Conservation (phyloP, 2,888 invertebrate genomes). For the Agrochola macilenta region DNA sequence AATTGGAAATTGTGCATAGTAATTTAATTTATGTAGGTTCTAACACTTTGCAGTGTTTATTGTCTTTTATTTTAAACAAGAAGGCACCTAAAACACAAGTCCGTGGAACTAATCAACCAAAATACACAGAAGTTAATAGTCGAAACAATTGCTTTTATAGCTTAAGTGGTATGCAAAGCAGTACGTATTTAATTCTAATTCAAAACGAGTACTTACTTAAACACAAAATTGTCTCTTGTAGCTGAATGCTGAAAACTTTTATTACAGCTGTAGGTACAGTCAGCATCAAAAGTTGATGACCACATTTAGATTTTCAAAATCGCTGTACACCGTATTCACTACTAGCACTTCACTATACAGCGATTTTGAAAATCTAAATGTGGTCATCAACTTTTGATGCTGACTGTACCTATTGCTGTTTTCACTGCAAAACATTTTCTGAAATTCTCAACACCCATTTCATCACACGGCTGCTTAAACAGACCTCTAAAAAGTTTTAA, state of each 20-base stretch:
- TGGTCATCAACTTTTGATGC: too few relatives aligned
- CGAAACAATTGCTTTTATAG: constrained; percentile 41
- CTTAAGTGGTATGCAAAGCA: constrained; percentile 50
- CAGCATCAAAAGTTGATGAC: too few relatives aligned
- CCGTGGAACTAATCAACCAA: constrained; percentile 31
- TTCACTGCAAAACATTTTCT: constrained; percentile 29
- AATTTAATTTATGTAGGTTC: constrained; percentile 14
- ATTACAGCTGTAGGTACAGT: background rate
- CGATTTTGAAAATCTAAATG: too few relatives aligned
- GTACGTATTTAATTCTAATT: constrained; percentile 44
- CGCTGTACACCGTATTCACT: too few relatives aligned
- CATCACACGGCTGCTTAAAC: constrained; percentile 29
- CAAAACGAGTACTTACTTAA: constrained; percentile 27
- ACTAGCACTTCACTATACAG: too few relatives aligned
- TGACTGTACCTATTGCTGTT: constrained; percentile 17
- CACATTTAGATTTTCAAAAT: too few relatives aligned
- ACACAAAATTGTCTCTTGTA: constrained; percentile 19
- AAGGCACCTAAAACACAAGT: constrained; percentile 7
- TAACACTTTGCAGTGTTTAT: background rate
- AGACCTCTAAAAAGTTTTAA: constrained; percentile 39
- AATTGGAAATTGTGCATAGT: constrained; percentile 10
- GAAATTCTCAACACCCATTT: constrained; percentile 41
- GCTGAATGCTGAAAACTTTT: constrained; percentile 12
- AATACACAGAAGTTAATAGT: constrained; percentile 46
- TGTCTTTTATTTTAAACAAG: constrained; percentile 1